Conservation (phyloP, 2,113 vertebrate genomes). For the Xyrauchen texanus region DNA sequence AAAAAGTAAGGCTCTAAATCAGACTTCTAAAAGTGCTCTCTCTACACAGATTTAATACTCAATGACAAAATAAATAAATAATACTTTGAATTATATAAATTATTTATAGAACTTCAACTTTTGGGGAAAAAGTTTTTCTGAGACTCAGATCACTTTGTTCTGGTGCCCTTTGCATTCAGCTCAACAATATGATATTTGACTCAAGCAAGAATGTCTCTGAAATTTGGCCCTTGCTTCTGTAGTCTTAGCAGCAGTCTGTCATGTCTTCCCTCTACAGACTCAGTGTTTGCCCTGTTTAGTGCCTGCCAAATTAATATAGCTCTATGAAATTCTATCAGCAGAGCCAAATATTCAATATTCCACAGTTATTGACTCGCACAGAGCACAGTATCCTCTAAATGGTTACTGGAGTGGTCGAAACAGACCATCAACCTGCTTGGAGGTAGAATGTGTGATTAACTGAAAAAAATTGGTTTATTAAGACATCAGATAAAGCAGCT, state of each 20-base stretch:
- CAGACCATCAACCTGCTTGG: neutral
- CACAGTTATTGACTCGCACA: neutral
- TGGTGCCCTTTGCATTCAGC: neutral
- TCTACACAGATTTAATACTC: too few relatives aligned
- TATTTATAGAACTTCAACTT: too few relatives aligned
- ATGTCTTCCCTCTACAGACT: neutral
- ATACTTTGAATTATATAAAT: too few relatives aligned
- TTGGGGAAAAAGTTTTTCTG: too few relatives aligned
- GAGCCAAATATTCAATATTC: conserved; percentile 22
- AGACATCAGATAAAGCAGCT: too few relatives aligned
- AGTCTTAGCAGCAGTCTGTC: conserved; percentile 6
- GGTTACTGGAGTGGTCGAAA: neutral
- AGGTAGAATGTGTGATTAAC: neutral
- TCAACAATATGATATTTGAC: neutral
- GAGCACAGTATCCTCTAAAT: neutral
- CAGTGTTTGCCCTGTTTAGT: conserved; percentile 18
- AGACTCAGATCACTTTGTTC: neutral
- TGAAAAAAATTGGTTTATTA: too few relatives aligned
- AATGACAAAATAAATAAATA: too few relatives aligned
- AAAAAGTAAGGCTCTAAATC: too few relatives aligned
- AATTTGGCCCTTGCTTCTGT: conserved; percentile 1
- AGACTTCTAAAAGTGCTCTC: too few relatives aligned
- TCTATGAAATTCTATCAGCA: conserved; percentile 18
- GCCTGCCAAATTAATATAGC: conserved; percentile 35
- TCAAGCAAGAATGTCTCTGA: neutral